A percentile compares a stretch with the other conserved stretches of the same genome.
These are phyloP conservation scores for Acrobasis suavella DNA, from an alignment of 2,888 invertebrate species.

Conservation along the genomic window DNA sequence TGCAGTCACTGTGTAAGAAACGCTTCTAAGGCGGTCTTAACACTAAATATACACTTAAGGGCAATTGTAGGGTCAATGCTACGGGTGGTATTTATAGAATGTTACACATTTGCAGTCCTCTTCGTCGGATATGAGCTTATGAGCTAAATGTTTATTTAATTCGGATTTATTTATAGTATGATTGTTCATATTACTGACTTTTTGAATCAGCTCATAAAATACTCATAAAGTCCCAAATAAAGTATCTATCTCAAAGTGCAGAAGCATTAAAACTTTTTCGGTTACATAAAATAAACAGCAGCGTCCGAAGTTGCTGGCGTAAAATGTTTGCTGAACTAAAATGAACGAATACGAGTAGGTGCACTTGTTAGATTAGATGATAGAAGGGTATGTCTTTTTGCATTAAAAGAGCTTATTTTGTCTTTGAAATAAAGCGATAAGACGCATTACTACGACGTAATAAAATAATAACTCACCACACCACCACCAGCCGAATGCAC, in stretches of 20 bases:
- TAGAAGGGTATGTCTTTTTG: constrained; percentile 4
- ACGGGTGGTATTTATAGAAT: constrained; percentile 47
- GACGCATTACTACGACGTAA: no score
- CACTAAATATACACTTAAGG: constrained; percentile 39
- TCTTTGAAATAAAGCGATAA: no score
- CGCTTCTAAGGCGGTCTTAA: constrained; percentile 37
- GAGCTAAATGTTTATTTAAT: not conserved
- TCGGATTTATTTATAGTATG: not conserved
- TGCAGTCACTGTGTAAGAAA: constrained; percentile 37
- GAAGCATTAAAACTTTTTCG: constrained; percentile 11
- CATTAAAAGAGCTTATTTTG: not conserved
- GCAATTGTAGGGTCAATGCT: constrained; percentile 54
- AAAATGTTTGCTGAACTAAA: not conserved
- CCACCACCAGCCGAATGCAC: constrained; percentile 94
- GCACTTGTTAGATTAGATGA: no score
- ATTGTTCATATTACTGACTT: not conserved
- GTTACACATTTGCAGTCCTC: constrained; percentile 30
- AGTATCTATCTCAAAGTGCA: not conserved
- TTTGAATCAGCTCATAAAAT: not conserved
- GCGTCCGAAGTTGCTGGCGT: not conserved
- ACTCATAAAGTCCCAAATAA: constrained; percentile 2
- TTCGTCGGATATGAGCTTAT: constrained; percentile 24
- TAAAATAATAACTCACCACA: constrained; percentile 85
- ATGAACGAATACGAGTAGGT: not conserved
- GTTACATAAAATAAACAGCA: constrained; percentile 9